phyloP scores from a whole-genome alignment of 1,140 invertebrate genomes.

The Drosophila rufa region DNA sequence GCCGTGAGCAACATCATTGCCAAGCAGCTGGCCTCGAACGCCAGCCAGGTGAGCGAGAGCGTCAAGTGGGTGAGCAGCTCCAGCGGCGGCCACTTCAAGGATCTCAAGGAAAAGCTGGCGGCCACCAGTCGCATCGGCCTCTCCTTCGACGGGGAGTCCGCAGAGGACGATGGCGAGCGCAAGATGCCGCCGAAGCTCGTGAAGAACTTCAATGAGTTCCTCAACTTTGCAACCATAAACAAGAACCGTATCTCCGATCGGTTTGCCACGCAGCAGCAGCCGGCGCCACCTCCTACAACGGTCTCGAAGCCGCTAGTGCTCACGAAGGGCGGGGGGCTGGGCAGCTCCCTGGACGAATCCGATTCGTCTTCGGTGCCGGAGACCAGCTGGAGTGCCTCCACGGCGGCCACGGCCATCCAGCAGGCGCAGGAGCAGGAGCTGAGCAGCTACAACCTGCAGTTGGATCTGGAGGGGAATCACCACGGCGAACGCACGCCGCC shows the following conservation, averaged over 20 bases:
- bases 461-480: conserved; percentile 60
- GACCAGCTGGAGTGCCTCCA: conserved; percentile 80
- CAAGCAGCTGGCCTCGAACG: conserved; percentile 74
- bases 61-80: conserved; percentile 75
- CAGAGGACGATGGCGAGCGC: conserved; percentile 16
- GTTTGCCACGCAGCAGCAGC: conserved; percentile 52
- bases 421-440: conserved; percentile 66
- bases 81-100: conserved; percentile 86
- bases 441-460: conserved; percentile 76
- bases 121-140: conserved; percentile 81
- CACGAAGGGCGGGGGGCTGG: conserved; percentile 81
- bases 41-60: conserved; percentile 71
- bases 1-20: conserved; percentile 82
- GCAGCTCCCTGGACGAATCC: conserved; percentile 85
- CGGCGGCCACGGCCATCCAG: conserved; percentile 79
- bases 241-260: conserved; percentile 86
- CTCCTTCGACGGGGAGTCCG: conserved; percentile 26
- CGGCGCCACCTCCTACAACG: conserved; percentile 10
- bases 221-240: conserved; percentile 90
- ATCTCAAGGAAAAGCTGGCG: conserved; percentile 86
- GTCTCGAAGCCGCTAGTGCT: conserved; percentile 82
- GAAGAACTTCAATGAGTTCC: conserved; percentile 93
- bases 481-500: conserved; percentile 86
- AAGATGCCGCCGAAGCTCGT: conserved; percentile 88
- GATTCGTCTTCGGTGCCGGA: conserved; percentile 85